Percentiles rank a stretch among this genome's conserved stretches.
Conservation (phyloP, 1,140 invertebrate genomes). For the Zaprionus taronus region DNA sequence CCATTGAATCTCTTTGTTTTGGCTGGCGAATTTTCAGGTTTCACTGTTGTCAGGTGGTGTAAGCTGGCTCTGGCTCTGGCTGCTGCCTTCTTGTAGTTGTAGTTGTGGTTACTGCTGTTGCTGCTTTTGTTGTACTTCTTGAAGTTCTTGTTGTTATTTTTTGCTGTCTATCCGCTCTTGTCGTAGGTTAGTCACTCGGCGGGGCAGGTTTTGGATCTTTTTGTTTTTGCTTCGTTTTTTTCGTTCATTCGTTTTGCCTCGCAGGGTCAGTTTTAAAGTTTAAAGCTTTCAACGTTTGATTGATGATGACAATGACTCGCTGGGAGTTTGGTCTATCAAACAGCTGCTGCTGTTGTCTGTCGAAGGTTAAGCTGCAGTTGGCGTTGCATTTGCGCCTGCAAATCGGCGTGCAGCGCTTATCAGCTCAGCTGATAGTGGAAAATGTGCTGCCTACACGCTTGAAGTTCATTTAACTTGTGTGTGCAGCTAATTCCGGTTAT, state of each 20-base stretch:
- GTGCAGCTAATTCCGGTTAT: slow-evolving; percentile 34
- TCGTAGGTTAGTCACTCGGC: slow-evolving; percentile 75
- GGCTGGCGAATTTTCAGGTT: slow-evolving; percentile 75
- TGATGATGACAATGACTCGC: slow-evolving; percentile 69
- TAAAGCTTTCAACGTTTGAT: slow-evolving; percentile 44
- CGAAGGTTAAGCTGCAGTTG: slow-evolving; percentile 60
- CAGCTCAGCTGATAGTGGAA: slow-evolving; percentile 27
- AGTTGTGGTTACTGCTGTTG: slow-evolving; percentile 16
- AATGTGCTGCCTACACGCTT: slow-evolving; percentile 12
- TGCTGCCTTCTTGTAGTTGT: slow-evolving; percentile 38
- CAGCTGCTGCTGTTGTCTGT: slow-evolving; percentile 35
- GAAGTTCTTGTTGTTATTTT: slow-evolving; percentile 23
- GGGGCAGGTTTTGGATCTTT: slow-evolving; percentile 42
- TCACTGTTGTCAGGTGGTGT: slow-evolving; percentile 68
- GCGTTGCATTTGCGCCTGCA: slow-evolving; percentile 37
- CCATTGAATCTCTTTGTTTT: slow-evolving; percentile 65
- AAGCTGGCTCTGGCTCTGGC: slow-evolving; percentile 8
- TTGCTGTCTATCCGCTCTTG: slow-evolving; percentile 66
- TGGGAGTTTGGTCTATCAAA: slow-evolving; percentile 39
- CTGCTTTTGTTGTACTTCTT: slow-evolving; percentile 27
- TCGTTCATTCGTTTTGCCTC: slow-evolving; percentile 33
- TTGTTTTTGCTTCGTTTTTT: slow-evolving; percentile 19
- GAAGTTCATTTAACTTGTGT: slow-evolving; percentile 34
- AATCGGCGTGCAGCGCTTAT: slow-evolving; percentile 5
- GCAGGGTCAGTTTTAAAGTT: slow-evolving; percentile 28